phyloP scores from a whole-genome alignment of 53 echinoderm and acorn worm genomes.

The Crossaster papposus region DNA sequence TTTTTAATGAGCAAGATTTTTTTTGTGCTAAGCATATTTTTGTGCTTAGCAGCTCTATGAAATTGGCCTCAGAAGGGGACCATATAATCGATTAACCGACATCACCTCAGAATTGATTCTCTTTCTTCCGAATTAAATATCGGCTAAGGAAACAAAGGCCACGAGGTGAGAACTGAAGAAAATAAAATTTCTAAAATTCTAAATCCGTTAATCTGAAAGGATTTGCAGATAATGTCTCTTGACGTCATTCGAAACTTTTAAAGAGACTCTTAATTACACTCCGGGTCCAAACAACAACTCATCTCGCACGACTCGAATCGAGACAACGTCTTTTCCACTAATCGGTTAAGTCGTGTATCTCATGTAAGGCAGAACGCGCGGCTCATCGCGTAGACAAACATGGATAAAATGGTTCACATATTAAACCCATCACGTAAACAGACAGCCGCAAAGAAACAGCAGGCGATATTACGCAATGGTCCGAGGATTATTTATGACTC shows the following conservation, averaged over 20 bases:
- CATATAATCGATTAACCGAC: not conserved
- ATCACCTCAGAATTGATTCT: not conserved
- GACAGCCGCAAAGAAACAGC: not conserved
- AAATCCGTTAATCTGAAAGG: not conserved
- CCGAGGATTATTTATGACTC: conserved; percentile 33
- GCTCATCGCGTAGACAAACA: conserved; percentile 9
- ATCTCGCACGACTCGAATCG: not conserved
- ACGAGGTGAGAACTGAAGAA: not conserved
- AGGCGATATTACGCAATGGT: not conserved
- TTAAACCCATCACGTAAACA: conserved; percentile 24
- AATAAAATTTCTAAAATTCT: not conserved
- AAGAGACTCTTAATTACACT: conserved; percentile 35
- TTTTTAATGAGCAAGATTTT: no score
- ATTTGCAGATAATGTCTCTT: not conserved
- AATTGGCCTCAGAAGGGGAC: no score
- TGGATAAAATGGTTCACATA: conserved; percentile 56
- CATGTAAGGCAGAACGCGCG: not conserved
- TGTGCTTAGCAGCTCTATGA: no score
- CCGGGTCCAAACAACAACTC: conserved; percentile 10
- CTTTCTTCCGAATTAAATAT: not conserved
- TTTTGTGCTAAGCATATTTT: no score
- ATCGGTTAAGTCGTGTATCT: conserved; percentile 10
- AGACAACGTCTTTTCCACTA: not conserved
- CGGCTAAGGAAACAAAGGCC: not conserved
- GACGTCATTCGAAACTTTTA: conserved; percentile 36